Conservation (phyloP, 2,797 vertebrate species). For the Lepus oiostolus region DNA sequence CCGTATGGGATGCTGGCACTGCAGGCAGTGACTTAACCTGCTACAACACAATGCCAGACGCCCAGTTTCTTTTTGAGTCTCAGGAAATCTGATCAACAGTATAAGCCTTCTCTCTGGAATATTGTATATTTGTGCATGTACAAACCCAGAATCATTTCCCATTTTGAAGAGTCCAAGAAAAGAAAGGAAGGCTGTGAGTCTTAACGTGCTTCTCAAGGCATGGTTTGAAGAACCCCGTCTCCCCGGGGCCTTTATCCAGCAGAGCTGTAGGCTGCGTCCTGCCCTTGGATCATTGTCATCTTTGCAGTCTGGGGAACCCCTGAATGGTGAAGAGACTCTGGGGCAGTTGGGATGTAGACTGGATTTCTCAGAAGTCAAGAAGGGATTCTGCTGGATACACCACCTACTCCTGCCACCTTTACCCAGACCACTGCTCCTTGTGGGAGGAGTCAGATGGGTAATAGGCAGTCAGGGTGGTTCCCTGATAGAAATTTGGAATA, state of each 20-base stretch:
- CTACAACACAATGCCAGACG: no score
- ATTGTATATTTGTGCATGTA: not conserved
- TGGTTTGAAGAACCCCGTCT: not conserved
- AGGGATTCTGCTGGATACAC: not conserved
- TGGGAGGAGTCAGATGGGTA: no score
- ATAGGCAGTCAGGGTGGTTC: no score
- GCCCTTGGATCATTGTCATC: not conserved
- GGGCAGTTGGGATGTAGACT: not conserved
- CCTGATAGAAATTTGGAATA: no score
- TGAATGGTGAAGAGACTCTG: not conserved
- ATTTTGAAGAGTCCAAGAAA: not conserved
- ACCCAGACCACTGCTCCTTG: not conserved
- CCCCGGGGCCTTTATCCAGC: not conserved
- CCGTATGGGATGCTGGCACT: no score
- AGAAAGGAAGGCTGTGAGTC: not conserved
- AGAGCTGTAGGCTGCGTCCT: not conserved
- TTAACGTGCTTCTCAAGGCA: not conserved
- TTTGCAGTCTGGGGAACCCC: not conserved
- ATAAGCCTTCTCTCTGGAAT: not conserved
- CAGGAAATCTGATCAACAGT: slow-evolving; percentile 30
- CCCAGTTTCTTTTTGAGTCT: not conserved
- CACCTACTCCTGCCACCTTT: not conserved
- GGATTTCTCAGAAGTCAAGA: not conserved
- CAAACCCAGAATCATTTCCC: slow-evolving; percentile 21
- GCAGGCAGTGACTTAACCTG: no score